A percentile compares a stretch with the other conserved stretches of the same genome.
Conservation (phyloP, 2,113 vertebrate genomes). For the Pantherophis guttatus region DNA sequence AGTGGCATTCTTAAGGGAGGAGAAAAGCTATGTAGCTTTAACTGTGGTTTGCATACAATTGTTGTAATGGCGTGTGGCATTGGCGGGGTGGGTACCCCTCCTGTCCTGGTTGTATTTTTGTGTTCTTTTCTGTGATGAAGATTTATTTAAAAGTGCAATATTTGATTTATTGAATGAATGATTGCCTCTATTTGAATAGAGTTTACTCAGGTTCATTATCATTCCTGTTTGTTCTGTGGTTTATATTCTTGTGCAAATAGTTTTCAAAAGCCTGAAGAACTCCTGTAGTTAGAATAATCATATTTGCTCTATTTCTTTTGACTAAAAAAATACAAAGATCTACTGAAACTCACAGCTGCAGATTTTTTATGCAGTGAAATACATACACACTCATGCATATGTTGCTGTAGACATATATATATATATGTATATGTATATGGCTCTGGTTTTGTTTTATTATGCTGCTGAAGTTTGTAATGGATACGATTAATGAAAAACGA, state of each 20-base stretch:
- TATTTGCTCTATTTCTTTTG: slow-evolving; percentile 60
- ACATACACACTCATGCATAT: slow-evolving; percentile 53
- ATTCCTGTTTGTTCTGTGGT: slow-evolving; percentile 64
- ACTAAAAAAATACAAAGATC: slow-evolving; percentile 58
- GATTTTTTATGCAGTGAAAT: slow-evolving; percentile 53
- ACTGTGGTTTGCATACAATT: slow-evolving; percentile 37
- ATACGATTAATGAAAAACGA: slow-evolving; percentile 53
- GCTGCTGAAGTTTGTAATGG: slow-evolving; percentile 72
- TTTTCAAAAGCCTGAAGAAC: slow-evolving; percentile 65
- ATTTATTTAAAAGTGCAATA: slow-evolving; percentile 82
- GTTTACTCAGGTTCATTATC: slow-evolving; percentile 79
- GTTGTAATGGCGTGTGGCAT: neutral
- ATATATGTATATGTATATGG: slow-evolving; percentile 55
- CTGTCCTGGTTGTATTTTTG: slow-evolving; percentile 39
- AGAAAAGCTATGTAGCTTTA: slow-evolving; percentile 53
- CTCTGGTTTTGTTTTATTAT: slow-evolving; percentile 65
- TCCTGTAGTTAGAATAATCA: slow-evolving; percentile 53
- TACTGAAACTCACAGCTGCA: slow-evolving; percentile 60
- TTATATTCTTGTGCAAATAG: slow-evolving; percentile 42
- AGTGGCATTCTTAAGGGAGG: slow-evolving; percentile 36
- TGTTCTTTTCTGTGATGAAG: slow-evolving; percentile 68
- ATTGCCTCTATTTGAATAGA: slow-evolving; percentile 70
- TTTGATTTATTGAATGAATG: slow-evolving; percentile 74
- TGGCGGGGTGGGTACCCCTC: slow-evolving; percentile 25
- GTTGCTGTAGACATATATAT: slow-evolving; percentile 67